Evolutionary conservation across 1,140 invertebrate genomes (phyloP).

Genomic region (Calliphora vicina): DNA sequence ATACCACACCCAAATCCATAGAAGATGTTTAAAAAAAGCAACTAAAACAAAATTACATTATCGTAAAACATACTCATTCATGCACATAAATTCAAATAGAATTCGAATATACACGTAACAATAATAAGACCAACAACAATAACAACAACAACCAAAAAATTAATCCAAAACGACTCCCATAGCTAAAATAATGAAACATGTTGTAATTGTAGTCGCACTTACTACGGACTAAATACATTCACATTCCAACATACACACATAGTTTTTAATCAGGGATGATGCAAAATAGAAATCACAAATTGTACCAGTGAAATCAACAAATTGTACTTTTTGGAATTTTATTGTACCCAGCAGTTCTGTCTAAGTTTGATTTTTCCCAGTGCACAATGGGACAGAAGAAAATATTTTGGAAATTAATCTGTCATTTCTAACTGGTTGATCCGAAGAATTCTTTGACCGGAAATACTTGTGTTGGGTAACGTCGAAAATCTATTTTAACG

Average conservation of each 20-base stretch:
- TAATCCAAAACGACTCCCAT: neutral
- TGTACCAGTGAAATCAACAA: no score
- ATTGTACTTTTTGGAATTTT: no score
- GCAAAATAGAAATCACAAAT: no score
- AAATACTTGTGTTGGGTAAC: no score
- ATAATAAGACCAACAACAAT: neutral
- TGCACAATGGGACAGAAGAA: no score
- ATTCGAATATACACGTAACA: neutral
- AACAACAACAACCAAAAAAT: neutral
- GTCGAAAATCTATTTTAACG: no score
- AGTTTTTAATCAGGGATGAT: no score
- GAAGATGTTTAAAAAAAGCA: neutral
- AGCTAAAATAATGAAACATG: neutral
- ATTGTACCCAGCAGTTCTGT: no score
- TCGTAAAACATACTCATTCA: neutral
- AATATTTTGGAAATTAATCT: no score
- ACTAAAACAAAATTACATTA: neutral
- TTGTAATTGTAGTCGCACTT: neutral
- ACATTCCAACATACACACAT: neutral
- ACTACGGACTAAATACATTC: neutral
- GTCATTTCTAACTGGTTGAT: no score
- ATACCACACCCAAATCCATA: neutral
- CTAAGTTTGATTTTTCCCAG: no score
- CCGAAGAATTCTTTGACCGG: no score
- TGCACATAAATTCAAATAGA: neutral